Evolutionary conservation across 1,140 invertebrate species (phyloP), one percentile per base, ranked within the genome.

Genomic region (Leptopilina clavipes): DNA sequence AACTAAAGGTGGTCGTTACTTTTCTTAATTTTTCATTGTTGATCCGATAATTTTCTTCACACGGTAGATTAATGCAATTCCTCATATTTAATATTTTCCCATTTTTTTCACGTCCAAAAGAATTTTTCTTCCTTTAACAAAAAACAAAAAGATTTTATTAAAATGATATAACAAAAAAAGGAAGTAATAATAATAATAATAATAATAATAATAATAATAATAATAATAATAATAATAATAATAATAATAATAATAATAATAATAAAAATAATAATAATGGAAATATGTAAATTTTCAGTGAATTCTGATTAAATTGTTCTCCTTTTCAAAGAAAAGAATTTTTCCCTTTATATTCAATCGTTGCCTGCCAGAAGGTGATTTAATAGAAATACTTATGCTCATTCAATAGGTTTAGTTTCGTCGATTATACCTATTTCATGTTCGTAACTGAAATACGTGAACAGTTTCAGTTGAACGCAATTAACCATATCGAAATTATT

Each of bases 371-470:
- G 22, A 19, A 14, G 31, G 59, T 37, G 59, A 65, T 65, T 31
- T 37, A 65, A 37, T 65, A 65, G 59, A 31, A 65, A 19, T 65
- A 65, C 59, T 65, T 65, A 65, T 37, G 25, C 25, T 31, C 59
- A 65, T 65, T 65, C 25, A 65, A 65, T 65, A 65, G 19, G 25
- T 65, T 65, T n/a, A 31, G 25, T 65, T 59, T 37, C 59, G 25
- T 12, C 59, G 25, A 65, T 65, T 37, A 65, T 65, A 65, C 25
- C 25, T 37, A 65, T 65, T 65, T 31, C 25, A 65, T 65, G 14
- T n/a, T 65, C 59, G 25, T 31, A 65, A 22, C 59, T 65, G 25
- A 65, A 65, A 31, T 31, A 65, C 25, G 12, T 65, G 12, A 65
- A 31, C 25, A 65, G 12, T 65, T 65, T n/a, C 22, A 2, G 1